Evolutionary conservation across 1,140 invertebrate species (phyloP), one percentile per base, ranked within the genome.

Genomic region (Drosophila subobscura): DNA sequence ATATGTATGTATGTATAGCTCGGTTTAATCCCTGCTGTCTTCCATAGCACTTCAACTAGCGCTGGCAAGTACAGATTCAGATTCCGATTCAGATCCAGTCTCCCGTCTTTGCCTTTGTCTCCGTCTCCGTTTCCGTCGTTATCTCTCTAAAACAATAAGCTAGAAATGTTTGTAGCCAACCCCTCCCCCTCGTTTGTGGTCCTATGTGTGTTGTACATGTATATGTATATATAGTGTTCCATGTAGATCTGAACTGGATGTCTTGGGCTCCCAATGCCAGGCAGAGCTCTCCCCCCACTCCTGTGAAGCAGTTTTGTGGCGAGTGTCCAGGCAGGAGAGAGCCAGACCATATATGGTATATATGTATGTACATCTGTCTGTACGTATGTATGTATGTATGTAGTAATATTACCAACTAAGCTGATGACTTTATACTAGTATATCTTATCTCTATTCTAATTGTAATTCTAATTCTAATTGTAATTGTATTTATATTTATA

Each of bases 21-120:
- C 40, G 33, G 56, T 67, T 50, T 42, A 67, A 22, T 53, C 44
- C 53, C 66, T 59, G 56, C 58, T 57, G 68, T 72, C 68, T 72
- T 72, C 68, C 70, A 61, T 20, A 64, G 40, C 22, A 37, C 37
- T 6, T 42, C 64, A 33, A 44, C 49, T 47, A 29, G 22, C 45
- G 22, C 45, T 46, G 61, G 14, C 22, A 50, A 27, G 25, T 14
- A 29, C 10, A 52, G 20, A 10, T 52, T 37, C 10, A 3, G 3
- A 16, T 33, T 33, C 14, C 5, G 16, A 14, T 51, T 25, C 49
- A 51, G n/a, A 5, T 14, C 33, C 10, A 14, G 23, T 51, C 25
- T 33, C 16, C 16, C 25, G 40, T 29, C 33, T 47, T 23, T 10
- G 7, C 8, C n/a, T 44, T n/a, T 52, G 5, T n/a, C 37, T 41